These are phyloP conservation scores for Leucoptera coffeella DNA, from an alignment of 2,888 invertebrate species.

Conservation along the genomic window DNA sequence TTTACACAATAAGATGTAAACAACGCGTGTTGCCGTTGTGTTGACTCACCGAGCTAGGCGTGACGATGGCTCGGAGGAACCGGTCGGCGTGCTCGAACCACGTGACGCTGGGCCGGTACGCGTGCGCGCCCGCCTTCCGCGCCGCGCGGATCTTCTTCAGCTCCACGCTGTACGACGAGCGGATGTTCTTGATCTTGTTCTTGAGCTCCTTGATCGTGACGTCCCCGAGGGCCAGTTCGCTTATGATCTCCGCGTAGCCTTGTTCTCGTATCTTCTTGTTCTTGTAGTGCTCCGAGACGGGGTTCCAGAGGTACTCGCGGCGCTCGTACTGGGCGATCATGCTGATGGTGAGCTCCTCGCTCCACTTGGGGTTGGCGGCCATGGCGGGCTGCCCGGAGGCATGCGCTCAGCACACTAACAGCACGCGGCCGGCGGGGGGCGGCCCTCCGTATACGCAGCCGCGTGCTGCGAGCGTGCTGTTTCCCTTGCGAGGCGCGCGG, in stretches of 20 bases:
- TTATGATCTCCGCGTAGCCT: constrained; percentile 44
- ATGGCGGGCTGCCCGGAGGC: constrained; percentile 52
- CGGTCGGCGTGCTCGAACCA: constrained; percentile 53
- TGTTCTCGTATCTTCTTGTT: constrained; percentile 46
- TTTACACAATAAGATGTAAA: constrained; percentile 1
- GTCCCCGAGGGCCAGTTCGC: constrained; percentile 36
- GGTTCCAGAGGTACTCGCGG: constrained; percentile 46
- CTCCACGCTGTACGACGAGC: constrained; percentile 48
- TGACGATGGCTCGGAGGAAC: constrained; percentile 50
- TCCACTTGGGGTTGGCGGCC: constrained; percentile 47
- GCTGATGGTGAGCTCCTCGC: constrained; percentile 44
- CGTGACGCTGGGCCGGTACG: constrained; percentile 50
- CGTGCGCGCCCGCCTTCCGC: constrained; percentile 48
- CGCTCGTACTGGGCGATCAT: constrained; percentile 49
- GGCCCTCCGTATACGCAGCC: constrained; percentile 46
- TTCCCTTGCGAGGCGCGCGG: constrained; percentile 41
- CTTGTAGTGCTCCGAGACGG: constrained; percentile 44
- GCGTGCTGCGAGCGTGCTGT: constrained; percentile 52
- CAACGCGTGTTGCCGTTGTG: neutral
- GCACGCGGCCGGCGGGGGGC: constrained; percentile 47
- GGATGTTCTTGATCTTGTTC: constrained; percentile 49
- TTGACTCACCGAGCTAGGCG: constrained; percentile 43
- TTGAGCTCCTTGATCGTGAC: constrained; percentile 47
- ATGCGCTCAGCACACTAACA: constrained; percentile 55
- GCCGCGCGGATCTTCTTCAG: constrained; percentile 51